Evolutionary conservation across 2,113 vertebrate species (phyloP).

Genomic region (Crocuta crocuta): DNA sequence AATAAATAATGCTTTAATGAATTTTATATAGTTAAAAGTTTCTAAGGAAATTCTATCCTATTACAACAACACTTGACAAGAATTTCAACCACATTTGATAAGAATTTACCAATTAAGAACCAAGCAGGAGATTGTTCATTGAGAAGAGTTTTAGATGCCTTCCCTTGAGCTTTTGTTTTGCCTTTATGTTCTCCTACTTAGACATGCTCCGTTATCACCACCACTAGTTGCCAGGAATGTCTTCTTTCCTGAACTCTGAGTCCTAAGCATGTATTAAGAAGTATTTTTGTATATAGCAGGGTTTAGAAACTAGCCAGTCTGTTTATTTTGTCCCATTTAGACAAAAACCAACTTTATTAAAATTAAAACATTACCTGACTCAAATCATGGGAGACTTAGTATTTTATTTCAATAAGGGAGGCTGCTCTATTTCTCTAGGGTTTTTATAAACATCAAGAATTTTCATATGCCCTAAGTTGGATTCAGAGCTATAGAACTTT

Average conservation of each 20-base stretch:
- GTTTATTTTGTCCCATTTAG: not conserved
- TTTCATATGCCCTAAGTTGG: not conserved
- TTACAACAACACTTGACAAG: not conserved
- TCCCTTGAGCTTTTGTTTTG: not conserved
- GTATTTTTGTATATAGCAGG: not conserved
- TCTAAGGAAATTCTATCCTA: not conserved
- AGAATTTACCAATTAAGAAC: not conserved
- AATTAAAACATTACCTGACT: slow-evolving; percentile 4
- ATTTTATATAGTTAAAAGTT: not conserved
- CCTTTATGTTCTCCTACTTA: not conserved
- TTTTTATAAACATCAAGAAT: slow-evolving; percentile 24
- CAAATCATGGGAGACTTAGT: not conserved
- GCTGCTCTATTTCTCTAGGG: not conserved
- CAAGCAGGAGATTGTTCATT: not conserved
- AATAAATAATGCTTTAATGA: not conserved
- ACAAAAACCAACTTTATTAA: not conserved
- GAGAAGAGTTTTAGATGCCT: not conserved
- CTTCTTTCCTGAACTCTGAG: not conserved
- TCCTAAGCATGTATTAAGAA: not conserved
- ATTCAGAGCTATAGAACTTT: not conserved
- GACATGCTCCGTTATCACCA: not conserved
- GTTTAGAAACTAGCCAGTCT: not conserved
- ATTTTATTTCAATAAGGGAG: not conserved
- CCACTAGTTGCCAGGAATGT: not conserved
- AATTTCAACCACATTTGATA: not conserved